Base-by-base conservation (phyloP, 2,797 vertebrate genomes). In the Alectoris magna region DNA sequence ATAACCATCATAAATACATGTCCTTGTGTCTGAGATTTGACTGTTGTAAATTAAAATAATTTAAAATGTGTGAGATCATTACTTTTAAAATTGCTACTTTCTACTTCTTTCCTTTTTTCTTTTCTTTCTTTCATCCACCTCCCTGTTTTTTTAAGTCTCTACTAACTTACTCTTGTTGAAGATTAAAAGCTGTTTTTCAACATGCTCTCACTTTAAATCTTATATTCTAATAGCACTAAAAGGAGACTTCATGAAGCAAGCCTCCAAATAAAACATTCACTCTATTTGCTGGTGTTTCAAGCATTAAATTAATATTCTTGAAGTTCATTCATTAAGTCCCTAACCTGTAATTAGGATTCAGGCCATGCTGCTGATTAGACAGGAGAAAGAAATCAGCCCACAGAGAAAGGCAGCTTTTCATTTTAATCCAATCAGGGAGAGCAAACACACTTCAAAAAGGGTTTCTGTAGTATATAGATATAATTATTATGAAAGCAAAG, bases 231-330 rank as follows among this genome's bases (percentile, higher is more conserved):
- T 43, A 56, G n/a, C 27, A 27, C 48, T 85, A 83, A 51, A 74
- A 69, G 62, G 16, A 79, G 58, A 67, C 48, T 88, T 87, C 43
- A 80, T n/a, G 18, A 73, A 88, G 53, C 62, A 38, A 74, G 23
- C 17, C 46, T 46, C 48, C n/a, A 64, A 56, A 90, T 89, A 91
- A 96, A 86, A 29, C 41, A 75, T 87, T 69, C n/a, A 70, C 11
- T 94, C 83, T 96, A 72, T 96, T 94, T 97, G 46, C 71, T 92
- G 89, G 60, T 53, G 83, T 88, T 94, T 95, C 92, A 96, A 96
- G 93, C 96, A 94, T 96, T 96, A 95, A 95, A 96, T 97, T 96
- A 96, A 96, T 96, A 94, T 97, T 94, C 93, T 93, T 77, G 31
- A 91, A 90, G 88, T 95, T 88, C 69, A 96, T 95, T 96, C 95